Evolutionary conservation across 2,113 vertebrate species (phyloP), one percentile per base, ranked within the genome.

Genomic region (Phyllostomus discolor): DNA sequence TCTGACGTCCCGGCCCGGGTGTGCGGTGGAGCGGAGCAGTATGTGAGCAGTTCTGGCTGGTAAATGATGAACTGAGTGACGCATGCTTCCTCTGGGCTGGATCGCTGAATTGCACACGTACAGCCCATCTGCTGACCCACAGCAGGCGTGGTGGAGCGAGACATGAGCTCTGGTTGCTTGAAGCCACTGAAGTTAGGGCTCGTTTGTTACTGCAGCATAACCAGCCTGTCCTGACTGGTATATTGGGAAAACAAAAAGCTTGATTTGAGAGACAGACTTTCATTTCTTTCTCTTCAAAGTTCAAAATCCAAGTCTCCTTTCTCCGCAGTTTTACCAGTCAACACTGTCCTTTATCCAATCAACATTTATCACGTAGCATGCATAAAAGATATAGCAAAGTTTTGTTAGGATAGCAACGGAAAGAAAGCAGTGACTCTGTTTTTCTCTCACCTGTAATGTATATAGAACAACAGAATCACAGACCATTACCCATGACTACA

Each of bases 71-170:
- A 2, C 62, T 67, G 54, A 82, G 66, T 5, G 17, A 26, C 4
- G 5, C 0, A 4, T 12, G 64, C 10, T 35, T 38, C 16, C 52
- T 62, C 35, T 46, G 38, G 67, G 57, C 28, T 5, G 19, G 43
- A 41, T 31, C 7, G 7, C 78, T 72, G 76, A 38, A 31, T 31
- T 22, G 20, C 41, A 12, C 4, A 2, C 3, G 33, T 20, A 26
- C 10, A 38, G 4, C n/a, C 24, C 43, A 64, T 59, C 35, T 19
- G 70, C 7, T 12, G 7, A 35, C 24, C 54, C 10, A 20, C 10
- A 17, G 19, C 0, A 75, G 84, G 24, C 0, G 2, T 2, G 26
- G 22, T 57, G 11, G 66, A 43, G 4, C 10, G 35, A 48, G 48
- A 38, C 2, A 1, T 20, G 22, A 46, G 9, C 26, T 22, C 46